A percentile compares a stretch with the other conserved stretches of the same genome.
phyloP scores from a whole-genome alignment of 2,888 invertebrate genomes.

The Odontocolon sp. region DNA sequence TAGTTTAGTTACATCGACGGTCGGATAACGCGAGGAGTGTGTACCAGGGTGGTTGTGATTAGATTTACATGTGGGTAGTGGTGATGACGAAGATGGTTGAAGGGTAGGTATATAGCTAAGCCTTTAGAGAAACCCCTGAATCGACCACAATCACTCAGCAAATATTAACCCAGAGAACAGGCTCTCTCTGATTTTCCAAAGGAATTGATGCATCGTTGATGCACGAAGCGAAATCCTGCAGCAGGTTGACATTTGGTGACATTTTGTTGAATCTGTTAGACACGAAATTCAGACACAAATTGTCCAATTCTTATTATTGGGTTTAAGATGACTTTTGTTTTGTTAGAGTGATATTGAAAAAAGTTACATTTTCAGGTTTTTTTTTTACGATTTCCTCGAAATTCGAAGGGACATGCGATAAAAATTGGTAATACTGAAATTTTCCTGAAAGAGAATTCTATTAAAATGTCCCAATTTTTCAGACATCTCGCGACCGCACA shows the following conservation, averaged over 20 bases:
- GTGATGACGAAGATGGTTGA: constrained; percentile 54
- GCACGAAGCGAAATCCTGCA: too few species aligned
- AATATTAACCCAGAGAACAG: constrained; percentile 71
- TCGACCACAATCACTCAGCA: constrained; percentile 65
- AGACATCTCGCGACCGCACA: too few species aligned
- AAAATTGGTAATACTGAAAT: too few species aligned
- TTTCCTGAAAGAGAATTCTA: too few species aligned
- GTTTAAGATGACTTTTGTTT: too few species aligned
- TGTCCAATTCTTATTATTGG: too few species aligned
- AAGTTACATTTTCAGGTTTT: too few species aligned
- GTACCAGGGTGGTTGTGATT: constrained; percentile 77
- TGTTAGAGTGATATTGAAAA: too few species aligned
- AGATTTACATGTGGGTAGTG: constrained; percentile 79
- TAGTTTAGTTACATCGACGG: constrained; percentile 79
- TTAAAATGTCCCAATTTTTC: too few species aligned
- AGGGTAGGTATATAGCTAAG: constrained; percentile 62
- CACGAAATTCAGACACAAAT: too few species aligned
- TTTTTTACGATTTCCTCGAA: too few species aligned
- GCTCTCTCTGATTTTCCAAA: constrained; percentile 61
- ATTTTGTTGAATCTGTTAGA: constrained; percentile 21
- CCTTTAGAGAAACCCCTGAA: constrained; percentile 67
- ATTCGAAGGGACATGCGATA: too few species aligned
- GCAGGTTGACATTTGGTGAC: neutral
- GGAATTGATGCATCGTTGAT: constrained; percentile 66
- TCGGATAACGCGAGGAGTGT: constrained; percentile 76